Conservation (phyloP, 1,140 invertebrate species). For the Drosophila pandora region DNA sequence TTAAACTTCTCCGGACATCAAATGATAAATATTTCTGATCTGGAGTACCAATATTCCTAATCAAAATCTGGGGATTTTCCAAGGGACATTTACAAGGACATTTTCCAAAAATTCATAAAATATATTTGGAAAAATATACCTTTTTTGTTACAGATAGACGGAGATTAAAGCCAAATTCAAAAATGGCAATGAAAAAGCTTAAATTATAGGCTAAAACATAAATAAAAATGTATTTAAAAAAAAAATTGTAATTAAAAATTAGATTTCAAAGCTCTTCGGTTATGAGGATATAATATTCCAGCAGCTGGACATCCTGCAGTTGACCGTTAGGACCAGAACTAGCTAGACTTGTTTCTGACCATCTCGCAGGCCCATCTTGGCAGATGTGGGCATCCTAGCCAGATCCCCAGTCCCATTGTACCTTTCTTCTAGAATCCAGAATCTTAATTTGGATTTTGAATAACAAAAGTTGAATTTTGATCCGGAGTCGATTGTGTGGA, state of each 20-base stretch:
- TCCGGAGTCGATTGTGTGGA: slow-evolving; percentile 25
- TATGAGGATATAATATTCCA: background rate
- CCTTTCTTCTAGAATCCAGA: background rate
- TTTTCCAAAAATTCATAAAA: too few species aligned
- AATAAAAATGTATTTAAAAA: background rate
- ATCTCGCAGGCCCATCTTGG: slow-evolving; percentile 4
- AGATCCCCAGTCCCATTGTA: background rate
- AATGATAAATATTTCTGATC: too few species aligned
- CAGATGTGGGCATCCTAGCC: slow-evolving; percentile 28
- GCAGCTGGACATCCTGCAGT: slow-evolving; percentile 7
- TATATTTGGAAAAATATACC: too few species aligned
- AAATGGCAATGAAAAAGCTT: too few species aligned
- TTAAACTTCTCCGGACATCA: too few species aligned
- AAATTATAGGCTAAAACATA: too few species aligned
- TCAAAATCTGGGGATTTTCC: too few species aligned
- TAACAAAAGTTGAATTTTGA: slow-evolving; percentile 47
- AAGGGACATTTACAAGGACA: too few species aligned
- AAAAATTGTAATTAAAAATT: background rate
- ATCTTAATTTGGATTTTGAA: slow-evolving; percentile 53
- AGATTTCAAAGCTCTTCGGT: too few species aligned
- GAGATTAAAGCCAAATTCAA: too few species aligned
- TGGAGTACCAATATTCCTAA: too few species aligned
- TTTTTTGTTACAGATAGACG: too few species aligned
- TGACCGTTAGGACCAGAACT: background rate
- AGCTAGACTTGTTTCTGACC: slow-evolving; percentile 17